Evolutionary conservation across 2,113 vertebrate genomes (phyloP).

Genomic region (Menidia beryllina): DNA sequence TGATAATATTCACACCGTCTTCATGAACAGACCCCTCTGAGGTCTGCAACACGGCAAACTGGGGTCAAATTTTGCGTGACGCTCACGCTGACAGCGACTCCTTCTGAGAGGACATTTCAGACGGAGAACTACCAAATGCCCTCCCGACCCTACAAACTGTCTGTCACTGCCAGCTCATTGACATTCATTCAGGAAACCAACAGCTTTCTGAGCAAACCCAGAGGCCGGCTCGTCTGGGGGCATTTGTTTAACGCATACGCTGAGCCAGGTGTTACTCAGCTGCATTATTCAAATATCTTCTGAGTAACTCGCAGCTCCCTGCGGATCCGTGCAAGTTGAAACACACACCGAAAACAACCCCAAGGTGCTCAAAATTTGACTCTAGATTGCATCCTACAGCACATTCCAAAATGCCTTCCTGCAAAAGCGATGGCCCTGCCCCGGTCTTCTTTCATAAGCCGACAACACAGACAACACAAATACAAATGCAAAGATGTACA

Average conservation of each 20-base stretch:
- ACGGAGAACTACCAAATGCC: slow-evolving; percentile 1
- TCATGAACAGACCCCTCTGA: slow-evolving; percentile 30
- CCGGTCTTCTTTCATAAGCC: slow-evolving; percentile 42
- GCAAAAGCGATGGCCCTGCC: slow-evolving; percentile 57
- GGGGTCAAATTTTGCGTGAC: slow-evolving; percentile 38
- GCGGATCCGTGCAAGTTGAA: slow-evolving; percentile 34
- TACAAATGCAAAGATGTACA: slow-evolving; percentile 41
- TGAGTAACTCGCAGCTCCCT: slow-evolving; percentile 6
- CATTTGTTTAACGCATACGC: neutral
- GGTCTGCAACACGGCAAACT: slow-evolving; percentile 33
- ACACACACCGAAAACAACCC: slow-evolving; percentile 16
- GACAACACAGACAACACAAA: slow-evolving; percentile 59
- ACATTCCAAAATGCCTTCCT: slow-evolving; percentile 47
- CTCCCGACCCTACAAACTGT: slow-evolving; percentile 18
- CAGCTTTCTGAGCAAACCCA: neutral
- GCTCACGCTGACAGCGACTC: neutral
- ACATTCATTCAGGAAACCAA: too few species aligned
- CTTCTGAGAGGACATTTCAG: slow-evolving; percentile 4
- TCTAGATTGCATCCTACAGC: slow-evolving; percentile 44
- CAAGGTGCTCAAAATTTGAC: slow-evolving; percentile 39
- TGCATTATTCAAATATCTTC: neutral
- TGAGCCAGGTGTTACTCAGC: neutral
- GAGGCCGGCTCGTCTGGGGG: neutral
- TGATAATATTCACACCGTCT: slow-evolving; percentile 36
- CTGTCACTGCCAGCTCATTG: too few species aligned